These are phyloP conservation scores for Pteropus rufus DNA, from an alignment of 2,797 vertebrate species.

Conservation along the genomic window DNA sequence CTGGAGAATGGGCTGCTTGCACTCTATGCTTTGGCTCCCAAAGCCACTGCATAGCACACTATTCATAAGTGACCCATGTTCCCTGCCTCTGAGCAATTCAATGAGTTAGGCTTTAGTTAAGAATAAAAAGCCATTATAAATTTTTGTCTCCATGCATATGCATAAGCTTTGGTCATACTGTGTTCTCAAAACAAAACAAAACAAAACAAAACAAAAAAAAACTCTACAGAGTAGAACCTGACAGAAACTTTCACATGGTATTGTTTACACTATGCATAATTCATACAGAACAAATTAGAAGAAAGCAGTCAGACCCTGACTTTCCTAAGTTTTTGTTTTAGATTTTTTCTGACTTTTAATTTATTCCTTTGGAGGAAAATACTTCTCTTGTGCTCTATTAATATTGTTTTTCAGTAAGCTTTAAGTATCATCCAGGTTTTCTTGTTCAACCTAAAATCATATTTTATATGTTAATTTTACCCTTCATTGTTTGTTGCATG, in stretches of 20 bases:
- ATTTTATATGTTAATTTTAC: slow-evolving; percentile 70
- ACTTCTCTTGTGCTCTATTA: background rate
- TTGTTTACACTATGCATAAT: slow-evolving; percentile 37
- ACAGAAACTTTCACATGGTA: background rate
- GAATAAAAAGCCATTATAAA: slow-evolving; percentile 48
- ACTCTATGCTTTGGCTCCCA: background rate
- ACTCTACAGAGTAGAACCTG: background rate
- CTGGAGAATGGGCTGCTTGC: background rate
- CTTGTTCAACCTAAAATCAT: slow-evolving; percentile 62
- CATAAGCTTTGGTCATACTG: slow-evolving; percentile 30
- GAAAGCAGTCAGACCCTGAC: slow-evolving; percentile 7
- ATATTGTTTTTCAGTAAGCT: slow-evolving; percentile 47
- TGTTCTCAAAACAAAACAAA: background rate
- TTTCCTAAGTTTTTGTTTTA: slow-evolving; percentile 40
- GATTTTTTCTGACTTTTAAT: slow-evolving; percentile 46
- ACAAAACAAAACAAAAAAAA: background rate
- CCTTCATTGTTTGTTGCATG: slow-evolving; percentile 58
- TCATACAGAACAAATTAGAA: slow-evolving; percentile 50
- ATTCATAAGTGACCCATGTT: slow-evolving; percentile 8
- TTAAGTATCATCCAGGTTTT: slow-evolving; percentile 62
- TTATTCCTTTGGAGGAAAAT: slow-evolving; percentile 58
- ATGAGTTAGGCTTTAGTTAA: slow-evolving; percentile 37
- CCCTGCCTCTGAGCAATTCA: slow-evolving; percentile 36
- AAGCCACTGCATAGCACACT: background rate
- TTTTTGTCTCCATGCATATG: slow-evolving; percentile 46